These are phyloP conservation scores for Aphrophora alni DNA, from an alignment of 2,888 invertebrate genomes.

Conservation along the genomic window DNA sequence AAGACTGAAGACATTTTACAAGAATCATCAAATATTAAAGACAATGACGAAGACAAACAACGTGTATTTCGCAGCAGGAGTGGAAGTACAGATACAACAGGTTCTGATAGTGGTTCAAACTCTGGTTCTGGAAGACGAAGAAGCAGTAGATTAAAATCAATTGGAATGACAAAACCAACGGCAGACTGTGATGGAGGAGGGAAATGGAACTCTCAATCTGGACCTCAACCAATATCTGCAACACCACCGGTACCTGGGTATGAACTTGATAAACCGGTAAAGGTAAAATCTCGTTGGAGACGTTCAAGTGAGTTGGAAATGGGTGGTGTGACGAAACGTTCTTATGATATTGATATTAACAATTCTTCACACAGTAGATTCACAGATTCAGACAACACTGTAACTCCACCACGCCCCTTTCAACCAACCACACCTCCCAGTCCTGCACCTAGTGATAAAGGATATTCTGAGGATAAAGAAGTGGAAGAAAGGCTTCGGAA, in stretches of 20 bases:
- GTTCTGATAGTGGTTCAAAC: constrained; percentile 57
- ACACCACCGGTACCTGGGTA: constrained; percentile 51
- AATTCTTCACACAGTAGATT: background rate
- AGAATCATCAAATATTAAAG: constrained; percentile 47
- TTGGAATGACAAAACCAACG: constrained; percentile 60
- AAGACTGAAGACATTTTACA: constrained; percentile 20
- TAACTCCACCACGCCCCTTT: constrained; percentile 32
- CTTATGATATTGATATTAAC: constrained; percentile 16
- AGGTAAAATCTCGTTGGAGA: constrained; percentile 81
- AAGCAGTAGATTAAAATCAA: constrained; percentile 59
- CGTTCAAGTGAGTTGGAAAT: constrained; percentile 77
- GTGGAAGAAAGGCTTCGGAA: constrained; percentile 70
- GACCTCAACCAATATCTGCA: constrained; percentile 48
- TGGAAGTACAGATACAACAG: constrained; percentile 57
- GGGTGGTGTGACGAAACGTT: constrained; percentile 55
- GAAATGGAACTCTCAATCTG: background rate
- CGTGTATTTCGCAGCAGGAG: constrained; percentile 55
- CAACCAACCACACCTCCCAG: constrained; percentile 39
- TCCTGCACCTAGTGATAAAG: constrained; percentile 51
- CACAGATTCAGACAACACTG: background rate
- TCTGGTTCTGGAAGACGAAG: constrained; percentile 54
- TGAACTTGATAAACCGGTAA: constrained; percentile 67
- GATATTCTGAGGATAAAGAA: constrained; percentile 53
- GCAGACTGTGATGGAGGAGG: background rate
- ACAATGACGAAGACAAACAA: constrained; percentile 50